A percentile compares a stretch with the other conserved stretches of the same genome.
These are phyloP conservation scores for Nymphalis c-album DNA, from an alignment of 2,888 invertebrate species.

Conservation along the genomic window DNA sequence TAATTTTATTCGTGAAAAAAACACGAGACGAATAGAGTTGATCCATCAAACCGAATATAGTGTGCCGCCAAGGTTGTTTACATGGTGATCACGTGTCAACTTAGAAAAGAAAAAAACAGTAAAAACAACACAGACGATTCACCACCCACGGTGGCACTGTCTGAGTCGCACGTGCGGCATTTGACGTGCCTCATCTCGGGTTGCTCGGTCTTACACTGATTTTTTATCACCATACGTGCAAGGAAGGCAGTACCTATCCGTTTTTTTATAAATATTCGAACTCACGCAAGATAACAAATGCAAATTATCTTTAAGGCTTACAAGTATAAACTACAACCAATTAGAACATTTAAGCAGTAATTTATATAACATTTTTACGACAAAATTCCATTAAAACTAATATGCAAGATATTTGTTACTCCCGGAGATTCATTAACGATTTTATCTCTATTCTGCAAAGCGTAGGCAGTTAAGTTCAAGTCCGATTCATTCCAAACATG, in stretches of 20 bases:
- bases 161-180: constrained; percentile 51
- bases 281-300: constrained; percentile 14
- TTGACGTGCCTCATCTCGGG: constrained; percentile 42
- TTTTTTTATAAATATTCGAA: neutral
- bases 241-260: neutral
- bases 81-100: constrained; percentile 53
- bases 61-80: constrained; percentile 44
- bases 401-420: constrained; percentile 39
- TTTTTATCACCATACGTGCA: constrained; percentile 27
- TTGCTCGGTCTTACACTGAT: constrained; percentile 29
- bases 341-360: constrained; percentile 21
- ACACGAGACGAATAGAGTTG: neutral
- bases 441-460: constrained; percentile 53
- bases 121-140: constrained; percentile 40
- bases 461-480: constrained; percentile 51
- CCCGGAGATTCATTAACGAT: constrained; percentile 48
- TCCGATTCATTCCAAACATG: constrained; percentile 59
- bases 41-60: constrained; percentile 7
- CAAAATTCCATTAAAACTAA: constrained; percentile 30
- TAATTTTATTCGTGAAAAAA: constrained; percentile 1
- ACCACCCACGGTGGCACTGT: constrained; percentile 45
- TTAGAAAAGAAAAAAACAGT: constrained; percentile 50
- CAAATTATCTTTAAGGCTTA: constrained; percentile 13
- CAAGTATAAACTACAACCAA: constrained; percentile 14
- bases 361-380: constrained; percentile 12